A percentile compares a stretch with the other conserved stretches of the same genome.
Evolutionary conservation across 2,888 invertebrate species (phyloP).

Genomic region (Furcula furcula): DNA sequence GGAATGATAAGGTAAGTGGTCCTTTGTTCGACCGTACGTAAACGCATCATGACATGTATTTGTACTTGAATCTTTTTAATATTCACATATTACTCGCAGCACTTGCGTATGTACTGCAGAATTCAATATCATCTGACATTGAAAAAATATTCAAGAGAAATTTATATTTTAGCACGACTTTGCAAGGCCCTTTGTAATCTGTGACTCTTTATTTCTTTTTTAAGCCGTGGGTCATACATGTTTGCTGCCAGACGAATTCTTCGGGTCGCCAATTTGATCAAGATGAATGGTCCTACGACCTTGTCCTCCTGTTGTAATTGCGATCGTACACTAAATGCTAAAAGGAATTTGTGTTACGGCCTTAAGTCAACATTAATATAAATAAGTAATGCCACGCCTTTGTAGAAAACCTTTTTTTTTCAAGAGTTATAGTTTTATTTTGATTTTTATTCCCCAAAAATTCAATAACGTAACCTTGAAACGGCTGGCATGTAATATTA

Average conservation of each 20-base stretch:
- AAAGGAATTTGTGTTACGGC: slow-evolving; percentile 32
- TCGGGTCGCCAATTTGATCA: no score
- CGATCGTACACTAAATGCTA: slow-evolving; percentile 14
- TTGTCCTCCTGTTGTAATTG: slow-evolving; percentile 2
- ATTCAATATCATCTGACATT: no score
- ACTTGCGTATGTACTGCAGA: neutral
- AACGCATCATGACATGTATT: neutral
- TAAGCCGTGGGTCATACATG: neutral
- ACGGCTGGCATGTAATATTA: no score
- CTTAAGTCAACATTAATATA: slow-evolving; percentile 43
- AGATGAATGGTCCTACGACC: neutral
- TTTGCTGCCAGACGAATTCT: no score
- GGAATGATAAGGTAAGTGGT: no score
- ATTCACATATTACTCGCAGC: neutral
- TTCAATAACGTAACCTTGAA: no score
- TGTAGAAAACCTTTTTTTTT: slow-evolving; percentile 23
- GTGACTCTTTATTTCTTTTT: neutral
- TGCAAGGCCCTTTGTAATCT: neutral
- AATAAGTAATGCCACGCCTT: slow-evolving; percentile 40
- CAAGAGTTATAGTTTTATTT: no score
- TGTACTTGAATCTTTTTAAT: neutral
- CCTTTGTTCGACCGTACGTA: neutral
- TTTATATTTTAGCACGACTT: no score
- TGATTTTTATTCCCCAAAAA: no score
- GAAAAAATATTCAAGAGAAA: no score